phyloP scores from a whole-genome alignment of 2,888 invertebrate species.

The Lapara coniferarum region DNA sequence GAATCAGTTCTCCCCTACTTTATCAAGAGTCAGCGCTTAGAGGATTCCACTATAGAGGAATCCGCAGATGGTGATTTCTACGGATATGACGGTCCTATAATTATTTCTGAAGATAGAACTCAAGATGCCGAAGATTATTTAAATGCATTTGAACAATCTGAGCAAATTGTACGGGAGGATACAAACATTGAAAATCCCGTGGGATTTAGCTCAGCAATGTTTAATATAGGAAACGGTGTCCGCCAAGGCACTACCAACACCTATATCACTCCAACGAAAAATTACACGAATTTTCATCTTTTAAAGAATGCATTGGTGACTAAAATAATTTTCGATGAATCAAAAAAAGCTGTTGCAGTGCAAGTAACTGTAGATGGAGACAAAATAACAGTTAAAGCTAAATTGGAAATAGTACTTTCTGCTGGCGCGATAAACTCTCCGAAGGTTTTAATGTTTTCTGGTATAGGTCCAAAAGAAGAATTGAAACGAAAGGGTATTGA shows the following conservation, averaged over 20 bases:
- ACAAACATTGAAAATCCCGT: conserved; percentile 32
- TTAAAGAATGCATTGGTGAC: conserved; percentile 50
- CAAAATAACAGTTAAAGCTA: conserved; percentile 49
- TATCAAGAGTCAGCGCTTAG: conserved; percentile 34
- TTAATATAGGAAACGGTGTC: conserved; percentile 26
- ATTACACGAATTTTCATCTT: conserved; percentile 14
- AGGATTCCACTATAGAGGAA: conserved; percentile 29
- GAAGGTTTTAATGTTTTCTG: conserved; percentile 74
- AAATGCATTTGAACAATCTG: conserved; percentile 33
- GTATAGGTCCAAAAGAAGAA: conserved; percentile 69
- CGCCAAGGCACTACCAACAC: conserved; percentile 31
- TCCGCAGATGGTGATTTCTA: conserved; percentile 24
- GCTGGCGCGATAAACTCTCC: conserved; percentile 74
- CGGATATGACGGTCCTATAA: conserved; percentile 35
- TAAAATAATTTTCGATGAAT: conserved; percentile 74
- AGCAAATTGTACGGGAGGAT: conserved; percentile 30
- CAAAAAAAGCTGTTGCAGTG: conserved; percentile 69
- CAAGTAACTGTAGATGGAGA: conserved; percentile 54
- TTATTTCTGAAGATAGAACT: conserved; percentile 31
- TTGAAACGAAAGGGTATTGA: conserved; percentile 56
- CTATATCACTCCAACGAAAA: conserved; percentile 6
- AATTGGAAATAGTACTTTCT: conserved; percentile 72
- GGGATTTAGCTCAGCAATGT: conserved; percentile 31
- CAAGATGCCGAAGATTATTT: conserved; percentile 27
- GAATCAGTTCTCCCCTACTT: conserved; percentile 36